Percentiles rank a stretch among this genome's conserved stretches.
Conservation (phyloP, 2,113 vertebrate genomes). For the Anoura caudifer region DNA sequence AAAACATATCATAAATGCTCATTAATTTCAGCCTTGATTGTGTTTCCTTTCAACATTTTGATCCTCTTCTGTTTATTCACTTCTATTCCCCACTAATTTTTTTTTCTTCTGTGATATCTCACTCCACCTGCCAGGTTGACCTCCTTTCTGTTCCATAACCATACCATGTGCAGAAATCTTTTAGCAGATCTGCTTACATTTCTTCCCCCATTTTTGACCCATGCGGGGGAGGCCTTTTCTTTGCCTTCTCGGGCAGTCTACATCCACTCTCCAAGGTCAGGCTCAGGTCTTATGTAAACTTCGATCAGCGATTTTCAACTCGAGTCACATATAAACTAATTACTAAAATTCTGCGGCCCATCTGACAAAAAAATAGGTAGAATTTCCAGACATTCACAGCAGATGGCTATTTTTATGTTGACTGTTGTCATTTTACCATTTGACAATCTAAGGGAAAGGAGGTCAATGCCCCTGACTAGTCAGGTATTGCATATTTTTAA, state of each 20-base stretch:
- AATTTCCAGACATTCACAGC: background rate
- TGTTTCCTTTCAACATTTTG: background rate
- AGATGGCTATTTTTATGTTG: background rate
- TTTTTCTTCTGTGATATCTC: background rate
- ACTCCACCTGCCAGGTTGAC: background rate
- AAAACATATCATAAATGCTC: constrained; percentile 31
- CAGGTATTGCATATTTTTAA: background rate
- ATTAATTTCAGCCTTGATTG: background rate
- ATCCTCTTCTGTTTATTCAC: background rate
- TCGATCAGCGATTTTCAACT: background rate
- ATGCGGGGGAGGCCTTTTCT: background rate
- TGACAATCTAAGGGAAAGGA: background rate
- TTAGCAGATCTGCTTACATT: background rate
- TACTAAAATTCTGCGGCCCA: background rate
- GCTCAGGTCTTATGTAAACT: background rate
- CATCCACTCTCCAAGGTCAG: background rate
- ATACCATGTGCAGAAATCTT: background rate
- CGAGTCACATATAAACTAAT: background rate
- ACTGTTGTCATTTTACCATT: background rate
- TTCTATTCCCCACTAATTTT: background rate
- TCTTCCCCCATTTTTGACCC: background rate
- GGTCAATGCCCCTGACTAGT: background rate
- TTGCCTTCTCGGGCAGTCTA: background rate
- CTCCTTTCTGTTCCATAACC: background rate
- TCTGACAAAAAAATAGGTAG: background rate